Evolutionary conservation across 2,888 invertebrate species (phyloP).

Genomic region (Hirudinaria manillensis): DNA sequence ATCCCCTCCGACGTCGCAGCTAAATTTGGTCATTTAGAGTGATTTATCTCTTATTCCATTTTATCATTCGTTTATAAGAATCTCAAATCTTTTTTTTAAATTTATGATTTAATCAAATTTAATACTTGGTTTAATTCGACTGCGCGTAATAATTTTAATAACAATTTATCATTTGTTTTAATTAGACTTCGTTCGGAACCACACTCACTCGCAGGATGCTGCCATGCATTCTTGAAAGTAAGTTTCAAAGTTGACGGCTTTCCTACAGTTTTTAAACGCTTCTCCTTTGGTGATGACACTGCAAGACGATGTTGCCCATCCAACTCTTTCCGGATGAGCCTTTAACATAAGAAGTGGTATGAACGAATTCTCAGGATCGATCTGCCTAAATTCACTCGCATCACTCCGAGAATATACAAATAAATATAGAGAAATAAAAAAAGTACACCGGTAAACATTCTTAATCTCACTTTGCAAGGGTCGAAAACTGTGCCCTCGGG

Average conservation of each 20-base stretch:
- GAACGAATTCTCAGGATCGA: no score
- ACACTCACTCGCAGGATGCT: conserved; percentile 28
- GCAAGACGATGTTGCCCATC: conserved; percentile 33
- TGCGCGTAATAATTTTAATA: no score
- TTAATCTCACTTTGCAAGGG: conserved; percentile 24
- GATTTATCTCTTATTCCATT: background rate
- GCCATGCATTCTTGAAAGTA: conserved; percentile 28
- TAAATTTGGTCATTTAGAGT: background rate
- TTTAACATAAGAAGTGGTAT: conserved; percentile 1
- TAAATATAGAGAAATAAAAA: background rate
- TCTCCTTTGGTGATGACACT: conserved; percentile 24
- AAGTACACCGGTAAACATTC: background rate
- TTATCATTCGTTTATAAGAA: background rate
- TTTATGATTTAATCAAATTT: no score
- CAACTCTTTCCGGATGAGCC: conserved; percentile 25
- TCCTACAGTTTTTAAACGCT: conserved; percentile 27
- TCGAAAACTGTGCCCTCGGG: conserved; percentile 17
- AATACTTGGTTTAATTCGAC: no score
- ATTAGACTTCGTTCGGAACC: no score
- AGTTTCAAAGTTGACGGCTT: conserved; percentile 23
- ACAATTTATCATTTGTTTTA: no score
- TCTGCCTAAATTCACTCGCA: no score
- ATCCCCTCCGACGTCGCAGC: conserved; percentile 26
- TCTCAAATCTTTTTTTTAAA: background rate
- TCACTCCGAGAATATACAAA: background rate